Base-by-base conservation (phyloP, 2,797 vertebrate genomes). In the Mycteria americana region DNA sequence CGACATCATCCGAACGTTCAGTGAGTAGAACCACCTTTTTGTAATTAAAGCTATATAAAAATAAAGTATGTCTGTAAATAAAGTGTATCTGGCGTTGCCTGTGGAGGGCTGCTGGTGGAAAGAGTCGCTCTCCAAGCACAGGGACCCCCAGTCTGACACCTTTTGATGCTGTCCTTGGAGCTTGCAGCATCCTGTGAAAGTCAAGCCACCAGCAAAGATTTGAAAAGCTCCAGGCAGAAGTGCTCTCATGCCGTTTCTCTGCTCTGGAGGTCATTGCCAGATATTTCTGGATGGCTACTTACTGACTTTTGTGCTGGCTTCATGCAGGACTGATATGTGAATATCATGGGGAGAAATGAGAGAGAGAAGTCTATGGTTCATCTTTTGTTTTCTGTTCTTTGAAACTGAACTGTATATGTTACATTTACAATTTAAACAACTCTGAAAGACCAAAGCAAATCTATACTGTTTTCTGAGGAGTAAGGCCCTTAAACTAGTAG, bases 1-100 rank as follows among this genome's bases (percentile, higher is more conserved):
- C 5, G 97, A 97, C 18, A 79, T 98, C 0, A 91, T 99, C 89
- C 98, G 97, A 92, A 99, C 99, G 1, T 98, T 98, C 21, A 95
- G 99, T 99, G 97, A 99, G 99, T 97, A 96, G 64, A 83, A 13
- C 0, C 18, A 50, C 11, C 22, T 53, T 84, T 72, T 50, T 46
- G 33, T 56, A 73, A 70, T 45, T 50, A 35, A 69, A 56, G 4
- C 24, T 24, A 3, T 59, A 21, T 43, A 39, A 60, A 84, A 91
- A 81, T 56, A 13, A 63, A 45, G 8, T 45, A 0, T 50, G 15
- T 54, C 24, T 86, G 33, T 63, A 63, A 84, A 59, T 59, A 19
- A 74, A 70, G 16, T 23, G 2, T n/a, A 15, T 9, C 37, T 53
- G 21, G 43, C 8, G 4, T 45, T 39, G 10, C 18, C 56, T 69